Conservation (phyloP, 2,888 invertebrate genomes). For the Dryocosmus kuriphilus region DNA sequence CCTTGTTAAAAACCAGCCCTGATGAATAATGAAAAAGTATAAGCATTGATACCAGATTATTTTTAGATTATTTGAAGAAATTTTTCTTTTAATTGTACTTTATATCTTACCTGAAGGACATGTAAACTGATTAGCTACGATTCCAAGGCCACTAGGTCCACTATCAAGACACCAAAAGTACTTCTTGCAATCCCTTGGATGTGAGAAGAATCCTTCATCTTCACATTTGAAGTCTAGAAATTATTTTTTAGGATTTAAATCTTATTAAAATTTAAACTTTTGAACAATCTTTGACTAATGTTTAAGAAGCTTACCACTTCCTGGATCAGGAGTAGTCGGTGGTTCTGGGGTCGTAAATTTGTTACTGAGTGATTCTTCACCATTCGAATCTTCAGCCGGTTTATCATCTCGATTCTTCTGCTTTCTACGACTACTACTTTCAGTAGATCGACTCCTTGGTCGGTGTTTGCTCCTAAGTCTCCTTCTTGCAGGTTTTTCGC, state of each 20-base stretch:
- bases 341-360: conserved; percentile 86
- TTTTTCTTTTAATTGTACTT: neutral
- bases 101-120: conserved; percentile 88
- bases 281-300: neutral
- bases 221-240: conserved; percentile 90
- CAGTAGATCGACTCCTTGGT: conserved; percentile 59
- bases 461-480: conserved; percentile 61
- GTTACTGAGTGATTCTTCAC: conserved; percentile 75
- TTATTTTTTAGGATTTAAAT: neutral
- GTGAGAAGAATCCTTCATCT: conserved; percentile 95
- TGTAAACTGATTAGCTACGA: conserved; percentile 95
- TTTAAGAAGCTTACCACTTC: conserved; percentile 82
- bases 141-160: conserved; percentile 92
- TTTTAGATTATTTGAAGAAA: neutral
- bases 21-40: conserved; percentile 53
- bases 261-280: neutral
- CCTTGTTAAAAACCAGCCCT: conserved; percentile 94
- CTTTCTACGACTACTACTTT: conserved; percentile 64
- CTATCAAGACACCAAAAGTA: conserved; percentile 97
- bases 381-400: conserved; percentile 78
- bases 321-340: conserved; percentile 94
- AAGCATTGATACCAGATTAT: conserved; percentile 4
- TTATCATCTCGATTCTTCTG: conserved; percentile 56
- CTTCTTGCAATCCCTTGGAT: conserved; percentile 95
- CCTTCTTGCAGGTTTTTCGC: conserved; percentile 57